Conservation (phyloP, 1,140 invertebrate species). For the Lordiphosa stackelbergi region DNA sequence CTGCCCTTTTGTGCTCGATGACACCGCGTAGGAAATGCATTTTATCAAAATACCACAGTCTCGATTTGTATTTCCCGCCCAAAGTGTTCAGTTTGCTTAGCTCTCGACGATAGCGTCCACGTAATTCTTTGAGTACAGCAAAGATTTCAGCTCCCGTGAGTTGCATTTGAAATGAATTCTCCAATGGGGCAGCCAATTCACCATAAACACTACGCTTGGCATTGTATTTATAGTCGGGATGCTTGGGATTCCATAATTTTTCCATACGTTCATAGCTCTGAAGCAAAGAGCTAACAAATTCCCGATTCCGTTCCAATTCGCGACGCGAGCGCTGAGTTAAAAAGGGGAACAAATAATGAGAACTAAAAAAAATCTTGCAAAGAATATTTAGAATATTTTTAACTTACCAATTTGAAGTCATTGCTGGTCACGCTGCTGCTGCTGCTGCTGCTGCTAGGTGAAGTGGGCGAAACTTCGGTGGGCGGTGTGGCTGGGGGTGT, state of each 20-base stretch:
- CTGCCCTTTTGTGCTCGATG: conserved; percentile 62
- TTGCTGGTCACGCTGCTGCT: conserved; percentile 51
- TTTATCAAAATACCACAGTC: conserved; percentile 61
- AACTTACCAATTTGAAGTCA: conserved; percentile 47
- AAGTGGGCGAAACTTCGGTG: conserved; percentile 45
- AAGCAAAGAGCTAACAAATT: conserved; percentile 53
- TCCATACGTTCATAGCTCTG: conserved; percentile 61
- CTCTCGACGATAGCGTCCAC: conserved; percentile 57
- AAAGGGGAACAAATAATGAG: background rate
- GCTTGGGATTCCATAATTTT: conserved; percentile 70
- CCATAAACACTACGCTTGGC: conserved; percentile 58
- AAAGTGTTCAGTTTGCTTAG: conserved; percentile 51
- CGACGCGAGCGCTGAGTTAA: conserved; percentile 42
- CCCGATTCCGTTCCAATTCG: conserved; percentile 60
- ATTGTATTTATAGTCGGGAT: conserved; percentile 69
- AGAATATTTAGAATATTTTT: background rate
- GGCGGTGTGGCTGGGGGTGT: conserved; percentile 58
- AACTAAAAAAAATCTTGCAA: background rate
- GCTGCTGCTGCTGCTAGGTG: conserved; percentile 55
- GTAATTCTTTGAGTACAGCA: conserved; percentile 56
- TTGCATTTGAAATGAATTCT: conserved; percentile 43
- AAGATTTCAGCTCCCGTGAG: conserved; percentile 59
- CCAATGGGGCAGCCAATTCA: conserved; percentile 53
- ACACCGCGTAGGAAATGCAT: conserved; percentile 60
- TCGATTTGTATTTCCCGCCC: conserved; percentile 50